Evolutionary conservation across 2,888 invertebrate genomes (phyloP).

Genomic region (Eugnorisma glareosa): DNA sequence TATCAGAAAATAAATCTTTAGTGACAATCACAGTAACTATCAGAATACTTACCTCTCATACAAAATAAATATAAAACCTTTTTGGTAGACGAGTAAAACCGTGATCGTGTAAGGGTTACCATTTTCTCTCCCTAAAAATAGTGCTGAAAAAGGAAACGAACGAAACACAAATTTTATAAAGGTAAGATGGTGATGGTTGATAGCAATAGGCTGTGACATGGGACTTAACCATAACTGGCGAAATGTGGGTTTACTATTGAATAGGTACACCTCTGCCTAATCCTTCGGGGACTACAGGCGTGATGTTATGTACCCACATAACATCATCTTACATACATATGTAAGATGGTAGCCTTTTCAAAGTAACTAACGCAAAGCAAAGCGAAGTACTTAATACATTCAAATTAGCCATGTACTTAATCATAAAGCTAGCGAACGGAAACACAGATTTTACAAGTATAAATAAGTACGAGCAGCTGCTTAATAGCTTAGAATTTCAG

Average conservation of each 20-base stretch:
- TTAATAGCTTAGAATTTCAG: constrained; percentile 1
- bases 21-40: neutral
- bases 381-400: neutral
- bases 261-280: no score
- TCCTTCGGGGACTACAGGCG: no score
- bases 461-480: constrained; percentile 9
- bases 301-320: no score
- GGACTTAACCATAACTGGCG: no score
- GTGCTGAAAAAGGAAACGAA: neutral
- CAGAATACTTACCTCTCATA: neutral
- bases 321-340: no score
- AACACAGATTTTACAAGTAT: constrained; percentile 8
- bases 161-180: neutral
- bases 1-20: neutral
- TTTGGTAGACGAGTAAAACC: neutral
- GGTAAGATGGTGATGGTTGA: neutral
- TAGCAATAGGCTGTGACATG: no score
- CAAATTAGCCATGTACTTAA: constrained; percentile 13
- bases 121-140: no score
- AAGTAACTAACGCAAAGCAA: neutral
- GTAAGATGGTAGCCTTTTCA: neutral
- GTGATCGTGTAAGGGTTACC: neutral
- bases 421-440: neutral
- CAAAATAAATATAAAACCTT: neutral
- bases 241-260: no score